Conservation (phyloP, 2,888 invertebrate species). For the Rhaphigaster nebulosa region DNA sequence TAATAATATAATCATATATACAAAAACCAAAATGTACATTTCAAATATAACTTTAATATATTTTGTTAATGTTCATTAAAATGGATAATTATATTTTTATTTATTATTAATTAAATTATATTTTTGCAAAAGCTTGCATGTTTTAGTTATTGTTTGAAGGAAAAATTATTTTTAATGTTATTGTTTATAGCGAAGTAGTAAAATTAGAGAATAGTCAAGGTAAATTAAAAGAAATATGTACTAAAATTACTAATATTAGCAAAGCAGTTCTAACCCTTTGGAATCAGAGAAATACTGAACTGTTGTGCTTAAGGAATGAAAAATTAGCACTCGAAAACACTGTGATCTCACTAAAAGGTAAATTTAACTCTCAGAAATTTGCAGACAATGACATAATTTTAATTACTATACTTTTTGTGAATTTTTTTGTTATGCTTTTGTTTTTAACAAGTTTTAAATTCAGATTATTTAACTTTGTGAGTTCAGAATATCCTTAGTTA, state of each 20-base stretch:
- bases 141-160: background rate
- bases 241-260: constrained; percentile 6
- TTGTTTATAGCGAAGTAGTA: constrained; percentile 32
- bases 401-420: background rate
- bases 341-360: constrained; percentile 38
- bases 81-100: background rate
- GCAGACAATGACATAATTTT: background rate
- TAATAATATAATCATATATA: too few relatives aligned
- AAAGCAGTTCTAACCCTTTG: constrained; percentile 17
- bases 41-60: background rate
- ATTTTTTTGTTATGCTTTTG: too few relatives aligned
- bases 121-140: background rate
- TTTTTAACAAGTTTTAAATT: too few relatives aligned
- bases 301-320: background rate
- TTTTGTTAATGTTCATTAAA: background rate
- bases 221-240: constrained; percentile 45
- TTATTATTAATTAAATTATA: background rate
- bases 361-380: background rate
- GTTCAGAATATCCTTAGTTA: too few relatives aligned
- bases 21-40: too few relatives aligned
- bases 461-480: too few relatives aligned
- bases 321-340: constrained; percentile 36
- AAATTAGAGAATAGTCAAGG: constrained; percentile 39
- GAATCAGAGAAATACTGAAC: constrained; percentile 32
- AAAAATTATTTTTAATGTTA: background rate